phyloP scores from a whole-genome alignment of 2,797 vertebrate genomes.

The Melanotaenia boesemani region DNA sequence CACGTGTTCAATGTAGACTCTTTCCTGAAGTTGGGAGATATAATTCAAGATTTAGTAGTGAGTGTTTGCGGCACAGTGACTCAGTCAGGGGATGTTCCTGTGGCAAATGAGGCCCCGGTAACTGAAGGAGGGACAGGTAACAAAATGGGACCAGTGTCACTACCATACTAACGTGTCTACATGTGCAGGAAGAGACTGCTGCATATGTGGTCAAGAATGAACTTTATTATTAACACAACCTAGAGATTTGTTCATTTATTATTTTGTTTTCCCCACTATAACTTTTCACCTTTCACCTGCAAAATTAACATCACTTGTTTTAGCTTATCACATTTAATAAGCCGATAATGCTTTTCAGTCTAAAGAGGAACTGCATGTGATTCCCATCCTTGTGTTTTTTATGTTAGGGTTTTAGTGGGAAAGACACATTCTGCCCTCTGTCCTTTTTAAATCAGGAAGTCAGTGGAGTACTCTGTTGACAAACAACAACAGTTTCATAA shows the following conservation, averaged over 20 bases:
- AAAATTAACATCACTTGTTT: slow-evolving; percentile 78
- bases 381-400: slow-evolving; percentile 28
- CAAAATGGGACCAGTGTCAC: slow-evolving; percentile 70
- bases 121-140: slow-evolving; percentile 91
- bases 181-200: slow-evolving; percentile 60
- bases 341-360: slow-evolving; percentile 51
- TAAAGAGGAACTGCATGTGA: slow-evolving; percentile 64
- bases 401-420: slow-evolving; percentile 8
- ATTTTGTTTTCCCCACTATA: slow-evolving; percentile 66
- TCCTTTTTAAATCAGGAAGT: neutral
- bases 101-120: slow-evolving; percentile 79
- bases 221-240: slow-evolving; percentile 67
- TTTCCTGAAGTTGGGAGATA: slow-evolving; percentile 83
- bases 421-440: slow-evolving; percentile 3
- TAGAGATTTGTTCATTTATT: slow-evolving; percentile 25
- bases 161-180: slow-evolving; percentile 75
- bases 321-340: slow-evolving; percentile 52
- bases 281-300: slow-evolving; percentile 63
- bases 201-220: slow-evolving; percentile 58
- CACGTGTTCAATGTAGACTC: slow-evolving; percentile 91
- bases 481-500: neutral
- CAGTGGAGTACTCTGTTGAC: slow-evolving; percentile 6
- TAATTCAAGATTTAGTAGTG: slow-evolving; percentile 88
- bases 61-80: slow-evolving; percentile 83
- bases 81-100: slow-evolving; percentile 50